Evolutionary conservation across 2,797 vertebrate genomes (phyloP), one percentile per base, ranked within the genome.

Genomic region (Crotalus adamanteus): DNA sequence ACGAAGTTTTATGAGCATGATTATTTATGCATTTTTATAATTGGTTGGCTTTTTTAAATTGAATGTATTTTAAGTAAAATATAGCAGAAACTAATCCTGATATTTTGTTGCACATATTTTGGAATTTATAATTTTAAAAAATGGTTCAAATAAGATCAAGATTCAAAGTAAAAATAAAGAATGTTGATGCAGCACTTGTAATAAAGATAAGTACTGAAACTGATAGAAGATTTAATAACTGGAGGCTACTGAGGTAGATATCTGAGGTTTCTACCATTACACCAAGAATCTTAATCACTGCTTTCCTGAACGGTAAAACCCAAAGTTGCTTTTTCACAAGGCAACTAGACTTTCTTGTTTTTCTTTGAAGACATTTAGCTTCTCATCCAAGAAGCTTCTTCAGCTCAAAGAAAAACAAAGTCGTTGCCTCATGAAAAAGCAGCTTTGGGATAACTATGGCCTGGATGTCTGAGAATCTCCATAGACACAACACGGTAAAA

Each of bases 21-120:
- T 83, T 83, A 42, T 53, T 90, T 78, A 60, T 56, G 93, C 93
- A 96, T 94, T 95, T 96, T 95, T 57, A 87, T 87, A 92, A 87
- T 91, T 16, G 31, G 9, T 9, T 90, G 26, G 63, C 91, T 47
- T 60, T 2, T 69, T 37, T 22, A 56, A 2, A 59, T 88, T 8
- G n/a, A 83, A 47, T 83, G 22, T 83, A 47, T 47, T 83, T 83
- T 83, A 83, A 83, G 20, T 83, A 69, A 92, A 78, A 55, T 31
- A 86, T 86, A 92, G 51, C 60, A 89, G 87, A 63, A 56, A 11
- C 11, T 91, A 69, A 37, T 59, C 37, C 5, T 90, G 85, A 90
- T 56, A 53, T 63, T 56, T 86, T 86, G 13, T 65, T 65, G 59
- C 1, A 16, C 20, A 42, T 73, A 56, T 31, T 56, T 89, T 42